Conservation (phyloP, 1,140 invertebrate genomes). For the Drosophila obscura region DNA sequence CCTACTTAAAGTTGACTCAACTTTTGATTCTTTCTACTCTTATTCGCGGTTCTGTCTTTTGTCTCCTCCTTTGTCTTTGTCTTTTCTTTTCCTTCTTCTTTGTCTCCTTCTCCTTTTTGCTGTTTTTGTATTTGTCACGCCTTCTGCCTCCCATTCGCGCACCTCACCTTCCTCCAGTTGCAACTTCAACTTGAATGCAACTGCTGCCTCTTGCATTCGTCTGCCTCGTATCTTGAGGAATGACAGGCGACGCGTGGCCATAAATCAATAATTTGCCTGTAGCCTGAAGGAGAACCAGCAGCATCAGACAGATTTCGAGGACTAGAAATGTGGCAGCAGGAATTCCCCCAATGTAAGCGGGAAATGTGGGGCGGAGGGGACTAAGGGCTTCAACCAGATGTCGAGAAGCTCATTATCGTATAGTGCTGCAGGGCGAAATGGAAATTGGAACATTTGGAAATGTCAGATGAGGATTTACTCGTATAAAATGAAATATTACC, state of each 20-base stretch:
- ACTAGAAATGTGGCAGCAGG: constrained; percentile 47
- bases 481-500: constrained; percentile 6
- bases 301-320: background rate
- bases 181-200: constrained; percentile 28
- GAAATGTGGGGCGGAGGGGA: too few species aligned
- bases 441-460: constrained; percentile 34
- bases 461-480: constrained; percentile 18
- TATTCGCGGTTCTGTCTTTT: constrained; percentile 13
- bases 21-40: constrained; percentile 41
- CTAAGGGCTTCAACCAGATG: background rate
- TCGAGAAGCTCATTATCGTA: constrained; percentile 26
- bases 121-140: constrained; percentile 59
- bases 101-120: constrained; percentile 6
- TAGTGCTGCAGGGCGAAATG: constrained; percentile 25
- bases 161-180: constrained; percentile 18
- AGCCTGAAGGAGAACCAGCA: constrained; percentile 34
- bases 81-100: background rate
- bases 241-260: constrained; percentile 66
- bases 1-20: constrained; percentile 70
- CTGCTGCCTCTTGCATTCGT: background rate
- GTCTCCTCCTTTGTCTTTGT: constrained; percentile 12
- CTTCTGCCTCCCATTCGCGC: constrained; percentile 25
- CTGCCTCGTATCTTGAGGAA: constrained; percentile 56
- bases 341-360: constrained; percentile 1
- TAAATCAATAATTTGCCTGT: constrained; percentile 68